These are phyloP conservation scores for Oplegnathus fasciatus DNA, from an alignment of 2,113 vertebrate genomes.

Conservation along the genomic window DNA sequence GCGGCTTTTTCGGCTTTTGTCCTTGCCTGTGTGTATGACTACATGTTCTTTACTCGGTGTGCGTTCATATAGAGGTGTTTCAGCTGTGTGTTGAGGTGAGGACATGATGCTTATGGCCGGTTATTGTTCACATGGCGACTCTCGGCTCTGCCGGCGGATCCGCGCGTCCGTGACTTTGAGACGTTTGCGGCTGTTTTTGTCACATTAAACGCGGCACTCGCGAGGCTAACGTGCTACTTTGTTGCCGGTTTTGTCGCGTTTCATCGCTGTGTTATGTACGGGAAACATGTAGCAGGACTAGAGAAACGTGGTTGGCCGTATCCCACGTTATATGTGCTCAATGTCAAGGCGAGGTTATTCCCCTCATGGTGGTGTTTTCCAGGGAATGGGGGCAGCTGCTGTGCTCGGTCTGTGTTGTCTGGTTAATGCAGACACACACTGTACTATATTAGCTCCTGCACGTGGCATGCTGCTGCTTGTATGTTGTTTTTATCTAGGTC, in stretches of 20 bases:
- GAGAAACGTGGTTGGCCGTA: conserved; percentile 14
- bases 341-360: conserved; percentile 82
- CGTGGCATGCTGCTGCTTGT: conserved; percentile 50
- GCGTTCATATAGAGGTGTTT: too few species aligned
- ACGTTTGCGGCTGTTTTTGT: conserved; percentile 41
- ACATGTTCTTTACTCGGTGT: not conserved
- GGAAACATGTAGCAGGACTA: not conserved
- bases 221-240: not conserved
- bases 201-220: conserved; percentile 3
- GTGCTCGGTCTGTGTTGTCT: conserved; percentile 25
- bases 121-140: conserved; percentile 84
- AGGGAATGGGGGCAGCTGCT: conserved; percentile 56
- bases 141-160: conserved; percentile 56
- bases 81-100: not conserved
- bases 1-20: not conserved
- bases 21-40: not conserved
- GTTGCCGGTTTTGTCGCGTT: not conserved
- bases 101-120: conserved; percentile 61
- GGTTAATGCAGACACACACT: conserved; percentile 40
- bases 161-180: conserved; percentile 72
- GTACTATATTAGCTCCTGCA: conserved; percentile 35
- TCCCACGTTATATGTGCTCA: conserved; percentile 63
- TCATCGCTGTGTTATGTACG: not conserved
- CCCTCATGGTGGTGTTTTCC: conserved; percentile 70
- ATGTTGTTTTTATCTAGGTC: conserved; percentile 39